phyloP scores from a whole-genome alignment of 2,113 vertebrate genomes.

The Albula goreensis region DNA sequence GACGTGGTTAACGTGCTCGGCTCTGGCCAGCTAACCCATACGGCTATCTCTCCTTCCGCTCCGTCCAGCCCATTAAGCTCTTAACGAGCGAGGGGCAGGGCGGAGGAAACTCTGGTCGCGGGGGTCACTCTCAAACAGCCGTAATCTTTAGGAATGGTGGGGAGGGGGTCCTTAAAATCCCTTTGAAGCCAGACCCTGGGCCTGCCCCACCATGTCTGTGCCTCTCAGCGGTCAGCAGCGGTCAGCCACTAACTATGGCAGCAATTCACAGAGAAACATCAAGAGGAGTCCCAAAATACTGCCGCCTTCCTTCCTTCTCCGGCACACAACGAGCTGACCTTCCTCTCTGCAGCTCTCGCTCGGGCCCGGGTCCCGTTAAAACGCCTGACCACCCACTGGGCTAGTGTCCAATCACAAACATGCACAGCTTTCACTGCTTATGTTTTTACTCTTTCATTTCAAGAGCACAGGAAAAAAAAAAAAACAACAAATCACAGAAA shows the following conservation, averaged over 20 bases:
- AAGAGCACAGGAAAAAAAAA: no score
- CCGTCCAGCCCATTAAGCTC: neutral
- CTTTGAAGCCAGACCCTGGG: slow-evolving; percentile 11
- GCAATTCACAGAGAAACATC: no score
- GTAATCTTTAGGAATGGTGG: neutral
- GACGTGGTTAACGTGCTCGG: neutral
- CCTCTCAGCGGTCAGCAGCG: neutral
- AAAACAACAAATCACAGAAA: no score
- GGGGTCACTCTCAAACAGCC: neutral
- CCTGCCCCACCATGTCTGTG: neutral
- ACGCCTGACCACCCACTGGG: no score
- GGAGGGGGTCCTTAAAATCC: neutral
- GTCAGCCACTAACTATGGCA: neutral
- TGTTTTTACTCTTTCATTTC: no score
- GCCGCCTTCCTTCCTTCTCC: no score
- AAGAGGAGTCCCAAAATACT: no score
- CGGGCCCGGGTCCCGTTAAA: no score
- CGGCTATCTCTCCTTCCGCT: neutral
- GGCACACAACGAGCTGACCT: no score
- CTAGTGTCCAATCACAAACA: no score
- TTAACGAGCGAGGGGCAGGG: slow-evolving; percentile 16
- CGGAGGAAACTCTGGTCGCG: neutral
- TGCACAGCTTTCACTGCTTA: no score
- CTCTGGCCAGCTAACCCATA: neutral
- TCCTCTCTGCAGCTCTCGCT: no score